Evolutionary conservation across 1,140 invertebrate species (phyloP).

Genomic region (Drosophila saltans): DNA sequence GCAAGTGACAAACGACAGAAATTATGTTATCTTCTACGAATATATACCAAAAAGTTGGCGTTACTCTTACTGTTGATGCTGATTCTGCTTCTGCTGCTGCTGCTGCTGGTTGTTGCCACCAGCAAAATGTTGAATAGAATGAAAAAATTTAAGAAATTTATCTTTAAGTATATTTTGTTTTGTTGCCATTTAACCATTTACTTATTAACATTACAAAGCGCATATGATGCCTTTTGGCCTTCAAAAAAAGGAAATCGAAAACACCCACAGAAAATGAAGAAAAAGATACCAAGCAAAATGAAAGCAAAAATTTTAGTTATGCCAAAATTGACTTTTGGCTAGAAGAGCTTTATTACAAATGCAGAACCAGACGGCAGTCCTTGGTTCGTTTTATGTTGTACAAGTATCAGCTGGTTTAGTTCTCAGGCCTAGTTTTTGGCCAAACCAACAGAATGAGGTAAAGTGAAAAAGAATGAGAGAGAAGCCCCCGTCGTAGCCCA

Average conservation of each 20-base stretch:
- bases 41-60: slow-evolving; percentile 67
- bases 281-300: neutral
- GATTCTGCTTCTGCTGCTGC: slow-evolving; percentile 28
- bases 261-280: neutral
- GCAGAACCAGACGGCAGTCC: slow-evolving; percentile 36
- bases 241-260: neutral
- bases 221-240: slow-evolving; percentile 54
- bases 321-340: slow-evolving; percentile 65
- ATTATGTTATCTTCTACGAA: slow-evolving; percentile 69
- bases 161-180: slow-evolving; percentile 52
- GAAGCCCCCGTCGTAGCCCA: neutral
- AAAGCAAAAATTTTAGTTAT: slow-evolving; percentile 56
- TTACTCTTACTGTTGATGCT: slow-evolving; percentile 53
- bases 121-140: slow-evolving; percentile 34
- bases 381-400: slow-evolving; percentile 52
- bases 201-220: slow-evolving; percentile 75
- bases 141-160: slow-evolving; percentile 72
- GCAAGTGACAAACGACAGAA: slow-evolving; percentile 81
- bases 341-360: slow-evolving; percentile 62
- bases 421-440: slow-evolving; percentile 64
- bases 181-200: slow-evolving; percentile 39
- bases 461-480: neutral
- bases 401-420: slow-evolving; percentile 59
- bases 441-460: slow-evolving; percentile 17
- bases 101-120: slow-evolving; percentile 23